Percentiles rank a stretch among this genome's conserved stretches.
Evolutionary conservation across 2,888 invertebrate genomes (phyloP).

Genomic region (Drosophila anomelani): DNA sequence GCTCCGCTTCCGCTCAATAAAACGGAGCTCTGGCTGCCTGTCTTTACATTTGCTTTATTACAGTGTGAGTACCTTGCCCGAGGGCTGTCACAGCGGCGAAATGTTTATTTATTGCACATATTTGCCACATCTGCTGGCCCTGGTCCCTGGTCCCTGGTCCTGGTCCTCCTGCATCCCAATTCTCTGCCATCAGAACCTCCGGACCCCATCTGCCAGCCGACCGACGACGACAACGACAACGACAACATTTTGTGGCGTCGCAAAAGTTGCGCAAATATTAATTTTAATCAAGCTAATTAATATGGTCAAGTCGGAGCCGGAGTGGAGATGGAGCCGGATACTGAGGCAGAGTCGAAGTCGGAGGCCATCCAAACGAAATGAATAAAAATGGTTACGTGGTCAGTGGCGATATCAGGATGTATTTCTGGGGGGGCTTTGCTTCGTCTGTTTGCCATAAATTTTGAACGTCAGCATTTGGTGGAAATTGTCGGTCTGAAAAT

Average conservation of each 20-base stretch:
- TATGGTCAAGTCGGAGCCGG: conserved; percentile 66
- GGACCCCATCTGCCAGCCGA: neutral
- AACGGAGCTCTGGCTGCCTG: conserved; percentile 56
- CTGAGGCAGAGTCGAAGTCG: conserved; percentile 21
- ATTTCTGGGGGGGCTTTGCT: neutral
- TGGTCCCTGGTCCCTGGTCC: neutral
- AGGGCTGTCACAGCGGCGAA: conserved; percentile 57
- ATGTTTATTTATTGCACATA: conserved; percentile 72
- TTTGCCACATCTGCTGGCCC: conserved; percentile 30
- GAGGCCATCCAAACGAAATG: conserved; percentile 25
- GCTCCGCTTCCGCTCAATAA: conserved; percentile 64
- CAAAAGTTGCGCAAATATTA: conserved; percentile 67
- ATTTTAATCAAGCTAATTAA: conserved; percentile 80
- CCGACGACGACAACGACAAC: conserved; percentile 18
- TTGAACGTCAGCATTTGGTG: neutral
- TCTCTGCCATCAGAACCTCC: conserved; percentile 26
- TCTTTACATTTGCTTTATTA: conserved; percentile 74
- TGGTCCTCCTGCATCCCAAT: conserved; percentile 4
- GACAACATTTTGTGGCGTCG: conserved; percentile 45
- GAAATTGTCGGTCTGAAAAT: neutral
- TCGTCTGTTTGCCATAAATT: neutral
- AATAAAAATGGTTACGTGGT: conserved; percentile 33
- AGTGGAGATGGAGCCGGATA: conserved; percentile 18
- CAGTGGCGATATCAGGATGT: conserved; percentile 14
- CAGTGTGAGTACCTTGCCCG: conserved; percentile 54